These are phyloP conservation scores for human DNA, from an alignment of 2,113 vertebrate species.

Conservation along the genomic window DNA sequence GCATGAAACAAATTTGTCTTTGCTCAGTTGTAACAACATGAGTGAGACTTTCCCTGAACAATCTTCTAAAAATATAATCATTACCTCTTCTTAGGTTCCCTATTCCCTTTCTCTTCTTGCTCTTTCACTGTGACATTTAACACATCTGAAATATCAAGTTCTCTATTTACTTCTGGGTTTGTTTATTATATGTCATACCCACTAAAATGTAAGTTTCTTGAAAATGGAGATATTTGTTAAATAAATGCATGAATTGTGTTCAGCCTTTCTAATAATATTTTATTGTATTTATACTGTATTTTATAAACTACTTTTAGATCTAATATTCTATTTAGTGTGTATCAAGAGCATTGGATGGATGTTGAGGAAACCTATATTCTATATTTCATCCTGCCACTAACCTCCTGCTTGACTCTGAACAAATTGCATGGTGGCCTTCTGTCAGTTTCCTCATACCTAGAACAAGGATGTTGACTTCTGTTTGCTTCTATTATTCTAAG, in stretches of 20 bases:
- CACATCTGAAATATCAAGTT: background rate
- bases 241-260: background rate
- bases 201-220: background rate
- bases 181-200: background rate
- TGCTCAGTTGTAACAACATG: background rate
- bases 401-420: background rate
- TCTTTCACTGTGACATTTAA: background rate
- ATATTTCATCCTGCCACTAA: background rate
- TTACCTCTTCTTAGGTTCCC: background rate
- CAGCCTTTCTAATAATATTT: background rate
- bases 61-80: background rate
- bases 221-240: background rate
- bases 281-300: background rate
- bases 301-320: background rate
- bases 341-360: background rate
- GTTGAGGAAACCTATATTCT: background rate
- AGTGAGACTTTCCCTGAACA: background rate
- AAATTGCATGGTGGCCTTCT: background rate
- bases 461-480: background rate
- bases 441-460: background rate
- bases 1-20: background rate
- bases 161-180: background rate
- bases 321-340: background rate
- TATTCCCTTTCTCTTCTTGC: background rate
- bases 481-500: background rate